Base-by-base conservation (phyloP, 1,140 invertebrate genomes). In the Eupeodes corollae region DNA sequence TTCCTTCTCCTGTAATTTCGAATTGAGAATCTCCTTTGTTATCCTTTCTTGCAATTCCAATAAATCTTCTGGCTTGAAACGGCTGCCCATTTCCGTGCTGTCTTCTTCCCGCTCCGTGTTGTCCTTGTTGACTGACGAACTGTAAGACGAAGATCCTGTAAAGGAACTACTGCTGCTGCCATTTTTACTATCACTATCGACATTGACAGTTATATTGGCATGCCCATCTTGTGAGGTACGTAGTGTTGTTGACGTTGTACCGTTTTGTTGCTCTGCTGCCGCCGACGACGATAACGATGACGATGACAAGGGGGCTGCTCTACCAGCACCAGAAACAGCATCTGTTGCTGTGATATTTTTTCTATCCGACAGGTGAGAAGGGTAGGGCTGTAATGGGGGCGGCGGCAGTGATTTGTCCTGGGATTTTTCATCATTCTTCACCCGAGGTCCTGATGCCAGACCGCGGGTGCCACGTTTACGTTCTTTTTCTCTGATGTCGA, bases 401-500 rank as follows among this genome's bases (percentile, higher is more conserved):
- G 51, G 46, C 21, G 49, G 52, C 10, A 34, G 26, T 52, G 40
- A 14, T 52, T 45, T 47, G 50, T 12, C 49, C 37, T 13, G 49
- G 15, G 14, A 44, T 53, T 49, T 52, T 52, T 8, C 51, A 26
- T 42, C 14, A 35, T 35, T 35, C 14, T 35, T 35, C 12, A 15
- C 5, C 6, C 10, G 41, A 12, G 52, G 41, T 54, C 60, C 9
- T 55, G 58, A 53, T 56, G 39, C 54, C 53, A 31, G 52, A 6
- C 59, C 60, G 1, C 60, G 52, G 39, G 59, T 55, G 15, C 63
- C 60, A 18, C 61, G 71, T 70, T 77, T 83, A 56, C 77, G 75
- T 76, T 80, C 88, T 38, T 83, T 76, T 66, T 94, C 90, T 32
- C 86, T 75, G 34, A 91, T 80, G 68, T 97, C 91, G 32, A 96